Conservation (phyloP, 2,113 vertebrate species). For the Phasianus colchicus region DNA sequence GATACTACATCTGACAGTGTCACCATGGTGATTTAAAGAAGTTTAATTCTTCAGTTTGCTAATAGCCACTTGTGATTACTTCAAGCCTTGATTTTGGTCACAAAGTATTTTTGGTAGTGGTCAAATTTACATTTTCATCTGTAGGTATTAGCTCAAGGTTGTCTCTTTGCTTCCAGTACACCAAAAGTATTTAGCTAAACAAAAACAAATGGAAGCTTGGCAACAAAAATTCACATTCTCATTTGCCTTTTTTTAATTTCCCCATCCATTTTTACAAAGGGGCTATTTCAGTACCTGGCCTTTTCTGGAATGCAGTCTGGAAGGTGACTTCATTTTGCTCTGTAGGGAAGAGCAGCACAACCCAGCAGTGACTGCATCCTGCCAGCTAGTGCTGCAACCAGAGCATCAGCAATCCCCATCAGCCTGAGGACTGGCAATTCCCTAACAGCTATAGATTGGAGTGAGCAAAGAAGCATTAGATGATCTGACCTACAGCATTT, state of each 20-base stretch:
- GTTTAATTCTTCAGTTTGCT: not conserved
- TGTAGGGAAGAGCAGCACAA: not conserved
- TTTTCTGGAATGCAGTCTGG: conserved; percentile 14
- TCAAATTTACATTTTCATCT: conserved; percentile 1
- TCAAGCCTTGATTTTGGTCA: conserved; percentile 2
- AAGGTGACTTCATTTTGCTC: not conserved
- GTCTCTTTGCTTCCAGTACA: not conserved
- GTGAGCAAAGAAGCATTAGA: not conserved
- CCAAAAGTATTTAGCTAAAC: not conserved
- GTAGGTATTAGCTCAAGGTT: not conserved
- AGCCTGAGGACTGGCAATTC: not conserved
- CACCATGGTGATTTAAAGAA: not conserved
- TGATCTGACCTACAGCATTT: conserved; percentile 17
- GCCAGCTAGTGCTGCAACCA: not conserved
- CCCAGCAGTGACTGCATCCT: not conserved
- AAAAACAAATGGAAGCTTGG: accelerated
- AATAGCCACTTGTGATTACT: not conserved
- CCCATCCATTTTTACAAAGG: not conserved
- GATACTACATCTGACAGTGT: not conserved
- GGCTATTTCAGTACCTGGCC: conserved; percentile 1
- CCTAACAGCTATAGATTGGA: not conserved
- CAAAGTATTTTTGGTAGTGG: not conserved
- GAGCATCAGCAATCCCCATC: not conserved
- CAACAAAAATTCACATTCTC: not conserved
- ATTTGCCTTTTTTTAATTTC: not conserved